A percentile compares a stretch with the other conserved stretches of the same genome.
These are phyloP conservation scores for Crotalus horridus DNA, from an alignment of 2,113 vertebrate genomes.

Conservation along the genomic window DNA sequence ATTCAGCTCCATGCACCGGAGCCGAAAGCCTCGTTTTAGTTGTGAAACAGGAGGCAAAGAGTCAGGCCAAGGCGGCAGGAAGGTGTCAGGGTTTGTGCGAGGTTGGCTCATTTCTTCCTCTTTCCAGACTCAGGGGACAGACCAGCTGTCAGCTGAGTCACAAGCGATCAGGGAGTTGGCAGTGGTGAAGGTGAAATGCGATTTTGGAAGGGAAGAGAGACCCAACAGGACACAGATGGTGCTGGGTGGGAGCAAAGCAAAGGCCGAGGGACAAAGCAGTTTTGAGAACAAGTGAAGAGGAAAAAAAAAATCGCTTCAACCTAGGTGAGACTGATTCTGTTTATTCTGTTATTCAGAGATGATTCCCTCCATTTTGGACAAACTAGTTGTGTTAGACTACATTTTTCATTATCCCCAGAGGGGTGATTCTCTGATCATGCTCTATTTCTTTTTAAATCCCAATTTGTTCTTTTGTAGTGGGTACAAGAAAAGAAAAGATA, in stretches of 20 bases:
- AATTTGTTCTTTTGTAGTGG: not conserved
- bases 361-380: not conserved
- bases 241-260: not conserved
- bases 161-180: slow-evolving; percentile 2
- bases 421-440: not conserved
- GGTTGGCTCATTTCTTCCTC: not conserved
- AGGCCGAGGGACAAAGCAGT: not conserved
- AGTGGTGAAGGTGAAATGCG: not conserved
- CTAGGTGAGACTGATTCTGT: not conserved
- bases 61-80: not conserved
- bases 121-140: slow-evolving; percentile 3
- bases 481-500: not conserved
- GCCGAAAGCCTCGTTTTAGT: too few species aligned
- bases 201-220: not conserved
- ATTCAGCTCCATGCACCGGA: not conserved
- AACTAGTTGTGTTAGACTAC: not conserved
- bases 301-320: not conserved
- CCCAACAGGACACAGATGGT: slow-evolving; percentile 27
- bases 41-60: not conserved
- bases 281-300: not conserved
- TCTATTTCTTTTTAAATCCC: not conserved
- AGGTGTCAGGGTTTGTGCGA: not conserved
- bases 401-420: not conserved
- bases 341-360: not conserved
- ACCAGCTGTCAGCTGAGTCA: slow-evolving; percentile 27